Percentiles rank a stretch among this genome's conserved stretches.
Evolutionary conservation across 2,888 invertebrate genomes (phyloP).

Genomic region (Drosophila koepferae): DNA sequence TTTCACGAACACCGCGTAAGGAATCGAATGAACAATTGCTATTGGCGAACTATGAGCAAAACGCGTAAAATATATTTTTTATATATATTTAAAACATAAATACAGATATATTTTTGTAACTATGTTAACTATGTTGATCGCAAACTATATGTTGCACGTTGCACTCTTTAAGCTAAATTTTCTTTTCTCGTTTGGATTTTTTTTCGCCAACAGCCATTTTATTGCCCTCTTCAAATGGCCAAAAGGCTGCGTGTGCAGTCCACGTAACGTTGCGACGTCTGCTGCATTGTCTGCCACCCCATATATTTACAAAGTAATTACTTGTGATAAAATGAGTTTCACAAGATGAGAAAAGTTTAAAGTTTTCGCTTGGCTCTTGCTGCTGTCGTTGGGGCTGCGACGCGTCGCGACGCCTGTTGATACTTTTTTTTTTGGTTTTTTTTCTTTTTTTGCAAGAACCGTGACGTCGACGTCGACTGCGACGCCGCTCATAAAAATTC

Average conservation of each 20-base stretch:
- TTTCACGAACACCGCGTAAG: too few species aligned
- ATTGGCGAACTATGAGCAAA: too few species aligned
- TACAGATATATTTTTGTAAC: neutral
- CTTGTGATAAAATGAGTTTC: slow-evolving; percentile 82
- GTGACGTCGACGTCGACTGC: slow-evolving; percentile 16
- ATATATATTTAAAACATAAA: too few species aligned
- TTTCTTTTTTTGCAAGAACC: slow-evolving; percentile 32
- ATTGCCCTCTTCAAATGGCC: slow-evolving; percentile 63
- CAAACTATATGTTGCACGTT: slow-evolving; percentile 26
- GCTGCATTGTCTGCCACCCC: slow-evolving; percentile 66
- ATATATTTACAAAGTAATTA: slow-evolving; percentile 83
- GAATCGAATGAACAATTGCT: too few species aligned
- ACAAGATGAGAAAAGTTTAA: slow-evolving; percentile 82
- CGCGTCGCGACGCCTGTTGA: slow-evolving; percentile 55
- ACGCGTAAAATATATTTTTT: too few species aligned
- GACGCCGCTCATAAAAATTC: slow-evolving; percentile 76
- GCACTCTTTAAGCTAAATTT: slow-evolving; percentile 45
- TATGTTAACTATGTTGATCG: neutral
- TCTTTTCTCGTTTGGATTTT: neutral
- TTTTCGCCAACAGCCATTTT: slow-evolving; percentile 35
- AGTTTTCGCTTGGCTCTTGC: slow-evolving; percentile 62
- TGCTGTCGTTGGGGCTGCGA: slow-evolving; percentile 17
- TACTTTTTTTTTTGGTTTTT: slow-evolving; percentile 39
- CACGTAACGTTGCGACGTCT: slow-evolving; percentile 51
- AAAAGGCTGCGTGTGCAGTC: slow-evolving; percentile 60